Base-by-base conservation (phyloP, 1,140 invertebrate genomes). In the Popillia japonica region DNA sequence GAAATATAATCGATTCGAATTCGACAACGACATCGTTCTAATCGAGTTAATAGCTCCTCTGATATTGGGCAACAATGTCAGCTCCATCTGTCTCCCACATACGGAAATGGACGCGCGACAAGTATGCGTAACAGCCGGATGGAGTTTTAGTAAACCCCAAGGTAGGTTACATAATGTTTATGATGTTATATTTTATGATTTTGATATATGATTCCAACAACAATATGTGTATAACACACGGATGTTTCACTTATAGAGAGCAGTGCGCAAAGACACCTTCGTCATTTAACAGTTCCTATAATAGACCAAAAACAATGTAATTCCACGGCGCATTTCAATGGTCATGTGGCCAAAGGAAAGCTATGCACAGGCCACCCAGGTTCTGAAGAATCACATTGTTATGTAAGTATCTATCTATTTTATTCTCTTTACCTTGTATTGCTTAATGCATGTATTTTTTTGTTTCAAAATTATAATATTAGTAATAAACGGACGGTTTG, bases 1-100 rank as follows among this genome's bases (percentile, higher is more conserved):
- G 0, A 91, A 92, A 85, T 91, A 89, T 82, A 89, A 90, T 81
- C 89, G 90, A 81, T 90, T 91, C 79, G 85, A 90, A 72, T 92
- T 90, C 78, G 87, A 88, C 40, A 89, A 92, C 78, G 90, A 92
- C 78, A 87, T 91, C 10, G 90, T 88, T 10, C 84, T 92, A 20
- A 84, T 92, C 27, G 86, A 90, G 81, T 83, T 92, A 1, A 83
- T 80, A 20, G 84, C 88, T 73, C 90, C 91, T 40, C 81, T 92
- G 34, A 82, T 83, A 4, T 88, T 92, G 68, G 88, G 87, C 11
- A 84, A 86, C 74, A 89, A 90, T 81, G 86, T 91, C 22, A 90
- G 88, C 75, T 89, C 91, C 6, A 87, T 91, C 80, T 92, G 91
- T 82, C 82, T 92, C 34, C 89, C 90, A 2, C 85, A 83, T 78